Evolutionary conservation across 2,888 invertebrate genomes (phyloP), one percentile per base, ranked within the genome.

Genomic region (Ectemnius continuus): DNA sequence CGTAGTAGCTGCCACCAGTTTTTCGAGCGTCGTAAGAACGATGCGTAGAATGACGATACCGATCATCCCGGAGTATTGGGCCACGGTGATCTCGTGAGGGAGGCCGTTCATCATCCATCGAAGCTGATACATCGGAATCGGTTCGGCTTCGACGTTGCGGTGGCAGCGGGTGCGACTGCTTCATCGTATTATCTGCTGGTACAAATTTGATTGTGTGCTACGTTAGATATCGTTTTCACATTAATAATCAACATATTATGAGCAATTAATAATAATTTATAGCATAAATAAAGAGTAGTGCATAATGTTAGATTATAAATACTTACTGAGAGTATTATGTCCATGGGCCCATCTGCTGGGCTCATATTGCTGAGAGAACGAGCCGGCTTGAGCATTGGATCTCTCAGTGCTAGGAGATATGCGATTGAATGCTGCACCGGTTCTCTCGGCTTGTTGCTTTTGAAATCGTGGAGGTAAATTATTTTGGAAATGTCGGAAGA

Each of bases 401-500:
- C 91, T 86, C 47, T 91, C 91, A 20, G 89, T 84, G 68, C 82
- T 90, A 2, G 91, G 90, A 20, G 90, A 90, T 58, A 89, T 86
- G 20, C 91, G 84, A 69, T 84, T 90, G 67, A 87, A 88, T 18
- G 81, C 84, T 13, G 83, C 81, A 18, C 60, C 62, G 67, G 85
- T 85, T 69, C 91, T 89, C 75, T 91, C 94, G 79, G 94, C 93
- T 84, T 96, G 96, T 85, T 96, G 95, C 85, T 95, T 95, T 85
- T 95, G 94, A 91, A 97, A 96, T 72, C 97, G 93, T 16, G 97
- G 97, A 67, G 97, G 97, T 86, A 97, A 93, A 91, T 96, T 95
- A 64, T 93, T 94, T 90, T 96, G 96, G 91, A 96, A 97, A 80
- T 94, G 94, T 85, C 95, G 94, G 6, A 95, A 94, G 88, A 95